These are phyloP conservation scores for Cephus spinipes DNA, from an alignment of 2,888 invertebrate genomes.

Conservation along the genomic window DNA sequence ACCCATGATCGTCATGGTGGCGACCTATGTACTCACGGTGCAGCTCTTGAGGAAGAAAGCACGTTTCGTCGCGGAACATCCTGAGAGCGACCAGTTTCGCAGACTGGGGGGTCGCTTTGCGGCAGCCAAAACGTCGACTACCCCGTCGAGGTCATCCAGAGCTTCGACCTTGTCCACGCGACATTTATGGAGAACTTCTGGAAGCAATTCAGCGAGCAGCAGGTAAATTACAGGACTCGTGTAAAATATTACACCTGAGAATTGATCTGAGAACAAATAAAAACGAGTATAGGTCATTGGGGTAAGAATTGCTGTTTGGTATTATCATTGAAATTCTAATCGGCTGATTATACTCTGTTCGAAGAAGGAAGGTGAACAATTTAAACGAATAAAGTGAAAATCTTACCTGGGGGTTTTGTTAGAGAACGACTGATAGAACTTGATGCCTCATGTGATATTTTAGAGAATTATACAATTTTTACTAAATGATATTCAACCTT, in stretches of 20 bases:
- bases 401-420: not conserved
- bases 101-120: conserved; percentile 66
- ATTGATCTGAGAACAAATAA: not conserved
- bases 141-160: conserved; percentile 29
- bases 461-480: not conserved
- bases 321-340: not conserved
- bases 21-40: conserved; percentile 91
- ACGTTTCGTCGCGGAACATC: conserved; percentile 76
- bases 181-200: conserved; percentile 65
- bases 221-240: conserved; percentile 26
- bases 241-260: not conserved
- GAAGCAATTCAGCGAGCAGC: conserved; percentile 54
- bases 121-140: conserved; percentile 41
- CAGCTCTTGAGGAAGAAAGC: conserved; percentile 86
- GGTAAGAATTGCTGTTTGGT: not conserved
- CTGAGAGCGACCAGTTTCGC: conserved; percentile 73
- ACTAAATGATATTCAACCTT: not conserved
- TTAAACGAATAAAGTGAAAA: not conserved
- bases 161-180: conserved; percentile 31
- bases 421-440: not conserved
- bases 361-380: too few species aligned
- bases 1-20: conserved; percentile 95
- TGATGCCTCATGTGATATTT: not conserved
- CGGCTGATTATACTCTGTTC: too few species aligned
- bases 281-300: too few species aligned